Base-by-base conservation (phyloP, 1,140 invertebrate genomes). In the Gryon sp. region DNA sequence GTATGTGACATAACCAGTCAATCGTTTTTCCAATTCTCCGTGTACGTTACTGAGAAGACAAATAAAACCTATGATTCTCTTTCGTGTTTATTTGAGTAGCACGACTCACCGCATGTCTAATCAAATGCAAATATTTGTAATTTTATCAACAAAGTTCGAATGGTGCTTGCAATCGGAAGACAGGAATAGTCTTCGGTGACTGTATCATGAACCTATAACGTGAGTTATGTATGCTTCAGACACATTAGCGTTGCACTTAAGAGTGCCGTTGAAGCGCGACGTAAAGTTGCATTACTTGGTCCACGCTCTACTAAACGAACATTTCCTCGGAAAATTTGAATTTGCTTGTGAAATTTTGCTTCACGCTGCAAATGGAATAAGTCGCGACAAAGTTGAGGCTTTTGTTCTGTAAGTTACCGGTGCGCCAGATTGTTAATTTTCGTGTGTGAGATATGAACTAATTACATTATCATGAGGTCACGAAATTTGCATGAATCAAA, bases 401-500 rank as follows among this genome's bases (percentile, higher is more conserved):
- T 62, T 62, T 3, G 43, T 48, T 62, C 57, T 30, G 46, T 32
- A 20, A 63, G 45, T 52, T 45, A 32, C 6, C 48, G 19, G 8
- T 41, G 7, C 26, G 15, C 34, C 34, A 15, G 3, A 14, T 9
- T 43, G 45, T 63, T 63, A 63, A 41, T n/a, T 63, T 63, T 53
- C 43, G 14, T 46, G 16, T 20, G 30, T 53, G 15, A 38, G 26
- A 24, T 43, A 34, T 5, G 19, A n/a, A n/a, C 65, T 69, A 59
- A 69, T 69, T 59, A 40, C 53, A 52, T 59, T 59, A 69, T 52
- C 53, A 52, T 43, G 53, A 55, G 45, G 34, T 52, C 53, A 52
- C 53, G n/a, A 41, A 52, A 69, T 59, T 50, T 59, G 53, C 65
- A 59, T 41, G 65, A 69, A 52, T 69, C 46, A 45, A 70, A 70